Conservation (phyloP, 2,113 vertebrate genomes). For the Thalassarche chlororhynchos region DNA sequence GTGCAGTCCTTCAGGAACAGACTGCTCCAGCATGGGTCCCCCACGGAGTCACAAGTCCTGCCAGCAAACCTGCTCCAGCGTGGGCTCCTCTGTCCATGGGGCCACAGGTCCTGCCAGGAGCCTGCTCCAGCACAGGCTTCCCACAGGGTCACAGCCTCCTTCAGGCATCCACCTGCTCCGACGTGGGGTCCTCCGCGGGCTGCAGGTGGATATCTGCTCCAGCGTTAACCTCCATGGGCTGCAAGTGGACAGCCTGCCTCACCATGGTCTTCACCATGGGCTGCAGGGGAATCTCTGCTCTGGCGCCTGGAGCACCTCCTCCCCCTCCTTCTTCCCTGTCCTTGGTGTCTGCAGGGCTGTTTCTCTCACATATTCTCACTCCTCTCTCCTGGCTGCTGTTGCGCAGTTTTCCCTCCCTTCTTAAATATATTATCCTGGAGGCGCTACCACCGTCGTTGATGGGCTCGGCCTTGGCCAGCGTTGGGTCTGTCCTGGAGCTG, state of each 20-base stretch:
- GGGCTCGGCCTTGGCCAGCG: background rate
- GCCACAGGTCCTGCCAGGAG: too few species aligned
- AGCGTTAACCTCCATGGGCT: background rate
- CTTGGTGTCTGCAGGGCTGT: background rate
- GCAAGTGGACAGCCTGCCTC: background rate
- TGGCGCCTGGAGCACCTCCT: fast-evolving
- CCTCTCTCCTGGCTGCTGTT: too few species aligned
- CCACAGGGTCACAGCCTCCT: too few species aligned
- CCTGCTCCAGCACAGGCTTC: too few species aligned
- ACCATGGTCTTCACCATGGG: background rate
- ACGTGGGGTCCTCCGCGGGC: too few species aligned
- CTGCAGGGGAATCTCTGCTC: background rate
- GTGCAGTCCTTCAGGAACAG: too few species aligned
- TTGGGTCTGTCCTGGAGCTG: background rate
- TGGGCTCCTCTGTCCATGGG: too few species aligned
- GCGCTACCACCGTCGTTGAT: fast-evolving
- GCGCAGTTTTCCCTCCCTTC: background rate
- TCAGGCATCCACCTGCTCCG: too few species aligned
- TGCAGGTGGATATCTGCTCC: too few species aligned
- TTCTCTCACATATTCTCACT: background rate
- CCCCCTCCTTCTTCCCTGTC: background rate
- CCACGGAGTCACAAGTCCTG: too few species aligned
- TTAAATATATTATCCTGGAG: background rate
- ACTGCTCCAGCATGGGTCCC: too few species aligned
- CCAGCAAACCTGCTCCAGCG: too few species aligned